Evolutionary conservation across 2,797 vertebrate genomes (phyloP), one percentile per base, ranked within the genome.

Genomic region (Molossus alvarezi): DNA sequence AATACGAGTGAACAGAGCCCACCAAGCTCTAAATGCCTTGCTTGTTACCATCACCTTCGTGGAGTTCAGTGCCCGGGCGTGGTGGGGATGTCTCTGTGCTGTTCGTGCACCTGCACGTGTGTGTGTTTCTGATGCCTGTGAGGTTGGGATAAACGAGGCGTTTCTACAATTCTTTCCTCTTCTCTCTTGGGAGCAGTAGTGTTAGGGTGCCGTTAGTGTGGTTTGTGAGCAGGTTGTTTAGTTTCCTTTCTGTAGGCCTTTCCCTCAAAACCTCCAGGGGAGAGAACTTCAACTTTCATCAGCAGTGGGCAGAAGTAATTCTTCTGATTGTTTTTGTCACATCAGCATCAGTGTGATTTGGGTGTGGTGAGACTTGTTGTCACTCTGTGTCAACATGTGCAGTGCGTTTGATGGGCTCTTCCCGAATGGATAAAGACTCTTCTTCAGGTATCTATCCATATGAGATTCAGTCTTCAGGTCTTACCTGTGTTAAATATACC

Each of bases 181-280:
- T 84, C 51, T 76, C 21, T 53, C 48, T 89, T 72, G 4, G n/a
- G 41, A 89, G 88, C 25, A 53, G 71, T 86, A n/a, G 18, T 23
- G 55, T 79, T 79, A 85, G 48, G 85, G 3, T 45, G 21, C 25
- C 15, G 7, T n/a, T 21, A 4, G 11, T 65, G 2, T 85, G 57
- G 48, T 71, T 85, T 85, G 7, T 73, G 37, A 84, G 53, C 14
- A 62, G 33, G 33, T 41, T 75, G 45, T 48, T 91, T 21, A 88
- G 65, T 88, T 91, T 91, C 29, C 41, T 80, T 21, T 53, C 27
- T 67, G 72, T 85, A 79, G 41, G 73, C 14, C 17, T 88, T 91
- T 90, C 83, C 17, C 45, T 71, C 62, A 51, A 89, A 55, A 96
- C 67, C 41, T 76, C 18, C 53, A 37, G 41, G 85, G 48, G 86